Evolutionary conservation across 1,140 invertebrate species (phyloP), one percentile per base, ranked within the genome.

Genomic region (Telenomus remus): DNA sequence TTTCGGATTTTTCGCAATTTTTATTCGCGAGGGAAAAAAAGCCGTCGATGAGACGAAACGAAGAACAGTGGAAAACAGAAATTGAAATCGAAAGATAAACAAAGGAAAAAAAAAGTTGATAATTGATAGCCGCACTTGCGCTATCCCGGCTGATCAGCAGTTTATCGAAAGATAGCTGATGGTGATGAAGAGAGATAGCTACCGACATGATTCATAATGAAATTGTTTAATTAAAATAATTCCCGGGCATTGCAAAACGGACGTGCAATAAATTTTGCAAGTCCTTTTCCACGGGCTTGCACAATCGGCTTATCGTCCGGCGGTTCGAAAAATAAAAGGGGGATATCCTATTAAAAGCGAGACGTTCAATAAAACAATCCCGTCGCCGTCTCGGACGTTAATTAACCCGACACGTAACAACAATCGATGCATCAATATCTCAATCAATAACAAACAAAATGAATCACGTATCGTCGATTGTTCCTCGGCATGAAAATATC

Each of bases 361-460:
- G n/a, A 64, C 16, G 56, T 15, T 49, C 43, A 53, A 66, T 70
- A 50, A 66, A 76, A 70, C 50, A 76, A 61, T 70, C 73, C 55
- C 49, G 44, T 63, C 49, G 44, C 35, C 33, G 42, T 7, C 14
- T 51, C 51, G 10, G 35, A 63, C 63, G 63, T 70, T 76, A 76
- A 76, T 76, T 76, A 76, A 66, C 15, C 42, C 44, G 61, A 71
- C 61, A 63, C 74, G 61, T 71, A 75, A 71, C 64, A 70, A 70
- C 68, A 69, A 72, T 72, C 56, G 59, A 72, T 59, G 64, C 66
- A 71, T 72, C 74, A 72, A 66, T 71, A 76, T 66, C 61, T 66
- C 61, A 71, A 71, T 76, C 66, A 76, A 72, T 72, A 68, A 68
- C 68, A 54, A 61, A 77, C 68, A 46, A 68, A 77, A 53, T 76